phyloP scores from a whole-genome alignment of 2,113 vertebrate species.

The Lamprotornis superbus region DNA sequence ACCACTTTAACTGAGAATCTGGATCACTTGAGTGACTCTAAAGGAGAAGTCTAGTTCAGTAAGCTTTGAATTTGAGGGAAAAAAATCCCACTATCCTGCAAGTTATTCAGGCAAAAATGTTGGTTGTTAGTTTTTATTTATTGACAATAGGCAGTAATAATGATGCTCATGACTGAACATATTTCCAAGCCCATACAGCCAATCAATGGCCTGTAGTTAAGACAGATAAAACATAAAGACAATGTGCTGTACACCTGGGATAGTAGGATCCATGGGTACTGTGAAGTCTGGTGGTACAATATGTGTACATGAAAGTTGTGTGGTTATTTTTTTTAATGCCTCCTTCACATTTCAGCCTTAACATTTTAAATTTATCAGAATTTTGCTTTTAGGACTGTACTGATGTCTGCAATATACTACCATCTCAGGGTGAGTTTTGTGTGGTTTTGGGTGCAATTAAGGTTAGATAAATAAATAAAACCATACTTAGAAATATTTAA shows the following conservation, averaged over 20 bases:
- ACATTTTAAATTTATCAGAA: background rate
- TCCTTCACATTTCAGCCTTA: background rate
- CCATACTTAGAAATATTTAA: background rate
- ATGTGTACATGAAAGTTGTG: background rate
- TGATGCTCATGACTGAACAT: background rate
- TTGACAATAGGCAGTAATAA: background rate
- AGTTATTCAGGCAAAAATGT: background rate
- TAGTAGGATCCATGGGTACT: background rate
- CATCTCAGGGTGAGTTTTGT: background rate
- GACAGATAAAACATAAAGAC: background rate
- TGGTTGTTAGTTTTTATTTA: background rate
- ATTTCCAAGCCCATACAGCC: background rate
- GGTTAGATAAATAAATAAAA: background rate
- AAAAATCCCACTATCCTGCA: background rate
- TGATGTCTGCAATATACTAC: background rate
- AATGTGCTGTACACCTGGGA: accelerated
- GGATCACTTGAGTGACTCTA: background rate
- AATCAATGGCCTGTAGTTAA: background rate
- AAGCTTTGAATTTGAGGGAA: background rate
- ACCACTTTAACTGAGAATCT: background rate
- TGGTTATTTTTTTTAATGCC: background rate
- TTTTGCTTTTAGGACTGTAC: background rate
- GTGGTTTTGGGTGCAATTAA: background rate
- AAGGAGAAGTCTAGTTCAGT: background rate
- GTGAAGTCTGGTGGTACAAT: background rate